Percentiles rank a stretch among this genome's conserved stretches.
Conservation (phyloP, 2,113 vertebrate species). For the Panurus biarmicus region DNA sequence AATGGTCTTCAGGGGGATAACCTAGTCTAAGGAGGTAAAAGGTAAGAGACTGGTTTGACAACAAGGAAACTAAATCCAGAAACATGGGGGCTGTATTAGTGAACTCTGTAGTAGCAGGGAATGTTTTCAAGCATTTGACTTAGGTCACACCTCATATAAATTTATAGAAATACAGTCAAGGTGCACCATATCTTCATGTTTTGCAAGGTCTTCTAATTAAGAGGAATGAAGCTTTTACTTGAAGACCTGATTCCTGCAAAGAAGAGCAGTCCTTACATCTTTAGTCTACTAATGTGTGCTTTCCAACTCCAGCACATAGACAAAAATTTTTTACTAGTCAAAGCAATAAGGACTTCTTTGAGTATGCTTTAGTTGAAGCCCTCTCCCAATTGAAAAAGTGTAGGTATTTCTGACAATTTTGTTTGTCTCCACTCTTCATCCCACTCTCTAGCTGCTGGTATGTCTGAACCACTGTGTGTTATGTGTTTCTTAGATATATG, state of each 20-base stretch:
- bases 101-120: neutral
- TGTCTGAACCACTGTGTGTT: neutral
- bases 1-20: neutral
- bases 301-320: neutral
- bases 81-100: fast-evolving
- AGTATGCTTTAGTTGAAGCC: neutral
- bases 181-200: neutral
- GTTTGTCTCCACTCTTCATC: neutral
- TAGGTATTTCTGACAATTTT: neutral
- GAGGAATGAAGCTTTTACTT: neutral
- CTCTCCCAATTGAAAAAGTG: neutral
- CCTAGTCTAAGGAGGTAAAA: neutral
- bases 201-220: neutral
- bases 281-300: neutral
- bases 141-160: neutral
- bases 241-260: neutral
- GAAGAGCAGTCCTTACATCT: neutral
- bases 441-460: neutral
- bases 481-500: neutral
- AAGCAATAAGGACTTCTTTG: neutral
- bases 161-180: neutral
- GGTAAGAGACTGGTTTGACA: neutral
- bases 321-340: neutral
- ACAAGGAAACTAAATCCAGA: neutral
- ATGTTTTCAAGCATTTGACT: neutral